Percentiles rank a stretch among this genome's conserved stretches.
phyloP scores from a whole-genome alignment of 2,797 vertebrate species.

The Siniperca undulata region DNA sequence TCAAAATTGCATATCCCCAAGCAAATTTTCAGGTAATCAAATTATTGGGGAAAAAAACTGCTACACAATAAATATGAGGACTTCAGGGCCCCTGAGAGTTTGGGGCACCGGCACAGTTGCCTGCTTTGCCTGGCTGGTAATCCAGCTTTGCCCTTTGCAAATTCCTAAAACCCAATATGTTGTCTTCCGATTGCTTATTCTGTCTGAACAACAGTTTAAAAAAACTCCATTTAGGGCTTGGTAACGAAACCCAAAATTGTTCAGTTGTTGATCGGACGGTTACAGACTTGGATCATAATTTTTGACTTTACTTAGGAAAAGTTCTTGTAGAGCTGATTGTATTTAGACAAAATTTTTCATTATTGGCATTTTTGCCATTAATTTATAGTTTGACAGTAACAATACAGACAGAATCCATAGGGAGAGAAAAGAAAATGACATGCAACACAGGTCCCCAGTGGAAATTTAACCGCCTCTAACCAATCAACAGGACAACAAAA shows the following conservation, averaged over 20 bases:
- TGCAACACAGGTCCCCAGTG: too few relatives aligned
- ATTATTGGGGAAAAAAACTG: constrained; percentile 2
- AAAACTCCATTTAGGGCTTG: neutral
- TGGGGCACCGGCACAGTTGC: neutral
- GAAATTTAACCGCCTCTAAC: too few relatives aligned
- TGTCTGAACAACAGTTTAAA: neutral
- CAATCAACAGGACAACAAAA: neutral
- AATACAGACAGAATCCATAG: too few relatives aligned
- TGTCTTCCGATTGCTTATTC: neutral
- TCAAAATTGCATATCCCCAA: neutral
- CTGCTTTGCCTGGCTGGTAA: neutral
- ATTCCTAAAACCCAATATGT: neutral
- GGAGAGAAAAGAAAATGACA: too few relatives aligned
- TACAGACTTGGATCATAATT: too few relatives aligned
- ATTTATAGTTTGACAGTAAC: too few relatives aligned
- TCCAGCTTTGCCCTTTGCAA: neutral
- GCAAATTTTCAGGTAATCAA: constrained; percentile 23
- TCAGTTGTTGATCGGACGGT: too few relatives aligned
- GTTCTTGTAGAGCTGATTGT: too few relatives aligned
- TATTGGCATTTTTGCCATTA: too few relatives aligned
- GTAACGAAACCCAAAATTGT: neutral
- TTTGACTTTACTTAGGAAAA: too few relatives aligned
- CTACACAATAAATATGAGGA: neutral
- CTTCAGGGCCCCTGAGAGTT: neutral
- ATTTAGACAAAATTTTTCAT: too few relatives aligned